Base-by-base conservation (phyloP, 2,797 vertebrate species). In the Ciconia nigra region DNA sequence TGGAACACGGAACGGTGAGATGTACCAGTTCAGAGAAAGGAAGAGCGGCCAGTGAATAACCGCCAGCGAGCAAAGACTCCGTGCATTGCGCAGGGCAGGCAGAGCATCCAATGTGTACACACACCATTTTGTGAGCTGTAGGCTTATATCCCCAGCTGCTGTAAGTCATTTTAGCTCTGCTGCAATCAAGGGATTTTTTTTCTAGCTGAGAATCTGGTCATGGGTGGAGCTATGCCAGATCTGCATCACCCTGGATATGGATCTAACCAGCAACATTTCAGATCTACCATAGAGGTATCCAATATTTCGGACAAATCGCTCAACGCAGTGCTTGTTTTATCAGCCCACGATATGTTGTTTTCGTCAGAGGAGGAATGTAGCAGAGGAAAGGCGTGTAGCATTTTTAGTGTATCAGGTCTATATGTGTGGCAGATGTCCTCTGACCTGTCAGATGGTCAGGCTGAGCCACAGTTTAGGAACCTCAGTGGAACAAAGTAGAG, bases 371-470 rank as follows among this genome's bases (percentile, higher is more conserved):
- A 92, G 85, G 89, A 94, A 95, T 37, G 33, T 9, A 79, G 51
- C 21, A 72, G 49, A 88, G 87, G 92, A 93, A 94, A 96, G 76
- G 51, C 1, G 0, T 70, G 69, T 57, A 52, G 46, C 83, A 76
- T 90, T 97, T 96, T 95, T 49, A 90, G 41, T 8, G 21, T 57
- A 46, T 76, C 82, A 49, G 72, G 47, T 72, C 91, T 89, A 25
- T 73, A 76, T 93, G 46, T 93, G 58, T 70, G 52, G 62, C 73
- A 95, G 85, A 88, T 88, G 52, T 90, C 35, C 66, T 94, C 87
- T 93, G 84, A 94, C 90, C 83, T 70, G 47, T 79, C 70, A 55
- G 65, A 61, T 0, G 0, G 55, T 79, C 76, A 73, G 42, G 16
- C 29, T 91, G 57, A 94, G 76, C 24, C 41, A n/a, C 11, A 28